Conservation (phyloP, 2,113 vertebrate genomes). For the Alces alces region DNA sequence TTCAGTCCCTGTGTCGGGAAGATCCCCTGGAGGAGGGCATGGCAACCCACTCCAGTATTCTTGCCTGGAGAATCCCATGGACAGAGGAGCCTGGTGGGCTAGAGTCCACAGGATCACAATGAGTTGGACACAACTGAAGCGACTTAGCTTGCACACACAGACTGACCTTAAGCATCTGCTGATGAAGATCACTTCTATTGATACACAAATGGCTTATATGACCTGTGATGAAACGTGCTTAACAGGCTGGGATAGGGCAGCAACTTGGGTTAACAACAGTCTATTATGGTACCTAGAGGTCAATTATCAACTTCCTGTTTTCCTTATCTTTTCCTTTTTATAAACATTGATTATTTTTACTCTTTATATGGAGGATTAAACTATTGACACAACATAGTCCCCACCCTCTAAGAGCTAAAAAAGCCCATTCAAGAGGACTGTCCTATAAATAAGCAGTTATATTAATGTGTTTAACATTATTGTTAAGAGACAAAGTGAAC, state of each 20-base stretch:
- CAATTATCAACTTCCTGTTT: neutral
- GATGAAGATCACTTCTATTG: neutral
- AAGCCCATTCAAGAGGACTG: neutral
- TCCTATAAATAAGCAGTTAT: neutral
- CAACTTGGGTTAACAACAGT: neutral
- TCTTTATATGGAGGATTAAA: neutral
- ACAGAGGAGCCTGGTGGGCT: neutral
- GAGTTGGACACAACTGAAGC: neutral
- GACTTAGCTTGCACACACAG: neutral
- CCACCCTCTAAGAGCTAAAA: neutral
- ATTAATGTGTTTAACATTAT: neutral
- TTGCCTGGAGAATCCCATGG: neutral
- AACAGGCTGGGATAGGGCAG: fast-evolving
- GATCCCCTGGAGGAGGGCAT: neutral
- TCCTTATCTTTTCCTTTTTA: neutral
- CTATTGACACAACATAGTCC: neutral
- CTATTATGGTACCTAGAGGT: neutral
- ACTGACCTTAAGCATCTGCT: neutral
- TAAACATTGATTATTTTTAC: neutral
- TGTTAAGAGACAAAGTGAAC: neutral
- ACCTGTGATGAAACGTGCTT: neutral
- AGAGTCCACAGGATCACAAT: neutral
- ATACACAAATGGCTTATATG: neutral
- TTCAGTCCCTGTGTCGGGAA: neutral
- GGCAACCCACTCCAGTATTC: neutral